Evolutionary conservation across 2,888 invertebrate species (phyloP).

Genomic region (Calameuta filiformis): DNA sequence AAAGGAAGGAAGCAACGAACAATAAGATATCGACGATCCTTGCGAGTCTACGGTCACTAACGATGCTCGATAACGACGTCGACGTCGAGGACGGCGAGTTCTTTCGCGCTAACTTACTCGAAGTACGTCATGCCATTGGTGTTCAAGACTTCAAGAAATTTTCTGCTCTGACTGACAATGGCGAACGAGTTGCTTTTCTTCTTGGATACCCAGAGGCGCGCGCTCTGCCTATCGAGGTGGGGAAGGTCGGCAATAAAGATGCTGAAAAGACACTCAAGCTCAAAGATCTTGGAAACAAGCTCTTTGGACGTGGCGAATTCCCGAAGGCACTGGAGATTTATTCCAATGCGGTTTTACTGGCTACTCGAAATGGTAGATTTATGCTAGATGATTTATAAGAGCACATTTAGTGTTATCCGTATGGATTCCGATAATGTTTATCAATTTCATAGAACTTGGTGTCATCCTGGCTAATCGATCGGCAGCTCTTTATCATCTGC

Average conservation of each 20-base stretch:
- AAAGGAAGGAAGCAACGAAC: background rate
- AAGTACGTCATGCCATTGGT: slow-evolving; percentile 68
- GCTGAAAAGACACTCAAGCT: slow-evolving; percentile 71
- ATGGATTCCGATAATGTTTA: background rate
- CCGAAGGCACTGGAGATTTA: slow-evolving; percentile 76
- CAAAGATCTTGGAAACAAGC: slow-evolving; percentile 79
- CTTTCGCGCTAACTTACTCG: slow-evolving; percentile 52
- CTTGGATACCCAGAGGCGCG: slow-evolving; percentile 67
- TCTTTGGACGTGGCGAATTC: slow-evolving; percentile 79
- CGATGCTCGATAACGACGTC: slow-evolving; percentile 18
- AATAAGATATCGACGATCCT: background rate
- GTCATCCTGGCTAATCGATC: slow-evolving; percentile 84
- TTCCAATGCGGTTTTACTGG: slow-evolving; percentile 75
- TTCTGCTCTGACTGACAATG: slow-evolving; percentile 72
- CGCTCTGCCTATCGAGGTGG: slow-evolving; percentile 68
- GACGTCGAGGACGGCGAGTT: slow-evolving; percentile 50
- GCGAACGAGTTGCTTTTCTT: slow-evolving; percentile 75
- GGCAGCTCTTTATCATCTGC: slow-evolving; percentile 80
- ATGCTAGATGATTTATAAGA: background rate
- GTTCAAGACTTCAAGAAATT: slow-evolving; percentile 75
- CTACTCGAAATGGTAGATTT: slow-evolving; percentile 73
- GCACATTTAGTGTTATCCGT: background rate
- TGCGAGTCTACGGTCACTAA: background rate
- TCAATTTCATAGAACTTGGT: slow-evolving; percentile 68
- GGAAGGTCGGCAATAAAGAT: slow-evolving; percentile 69